These are phyloP conservation scores for Orthosia cruda DNA, from an alignment of 2,888 invertebrate species.

Conservation along the genomic window DNA sequence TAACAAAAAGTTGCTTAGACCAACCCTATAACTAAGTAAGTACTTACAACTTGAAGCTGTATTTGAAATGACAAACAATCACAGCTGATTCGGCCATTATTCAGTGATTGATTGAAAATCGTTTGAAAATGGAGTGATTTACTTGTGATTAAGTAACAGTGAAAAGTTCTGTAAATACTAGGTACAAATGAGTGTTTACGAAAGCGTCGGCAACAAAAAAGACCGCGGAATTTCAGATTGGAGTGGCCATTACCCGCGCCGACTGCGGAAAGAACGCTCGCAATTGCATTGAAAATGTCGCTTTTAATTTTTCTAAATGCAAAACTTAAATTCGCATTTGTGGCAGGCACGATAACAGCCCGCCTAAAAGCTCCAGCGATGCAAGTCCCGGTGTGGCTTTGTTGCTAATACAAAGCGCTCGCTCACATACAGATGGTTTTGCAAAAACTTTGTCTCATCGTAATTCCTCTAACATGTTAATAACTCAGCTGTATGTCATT, in stretches of 20 bases:
- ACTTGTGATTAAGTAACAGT: slow-evolving; percentile 74
- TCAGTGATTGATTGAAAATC: slow-evolving; percentile 51
- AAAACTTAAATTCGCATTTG: slow-evolving; percentile 90
- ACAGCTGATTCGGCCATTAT: slow-evolving; percentile 41
- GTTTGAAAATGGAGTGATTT: slow-evolving; percentile 62
- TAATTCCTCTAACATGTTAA: slow-evolving; percentile 73
- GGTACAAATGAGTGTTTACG: slow-evolving; percentile 85
- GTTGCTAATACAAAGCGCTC: slow-evolving; percentile 88
- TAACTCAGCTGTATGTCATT: slow-evolving; percentile 62
- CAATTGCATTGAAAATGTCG: slow-evolving; percentile 90
- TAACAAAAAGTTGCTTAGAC: not conserved
- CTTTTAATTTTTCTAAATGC: slow-evolving; percentile 91
- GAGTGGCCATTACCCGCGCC: slow-evolving; percentile 90
- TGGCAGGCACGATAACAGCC: slow-evolving; percentile 86
- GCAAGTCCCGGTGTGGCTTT: slow-evolving; percentile 84
- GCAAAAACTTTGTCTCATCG: slow-evolving; percentile 83
- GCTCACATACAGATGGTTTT: slow-evolving; percentile 83
- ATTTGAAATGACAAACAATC: slow-evolving; percentile 33
- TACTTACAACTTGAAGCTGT: slow-evolving; percentile 4
- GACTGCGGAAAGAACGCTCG: slow-evolving; percentile 87
- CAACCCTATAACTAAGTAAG: not conserved
- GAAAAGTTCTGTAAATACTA: slow-evolving; percentile 76
- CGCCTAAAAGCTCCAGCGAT: slow-evolving; percentile 88
- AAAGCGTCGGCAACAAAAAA: slow-evolving; percentile 84
- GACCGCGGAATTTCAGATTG: slow-evolving; percentile 86